These are phyloP conservation scores for Tachina lurida DNA, from an alignment of 2,888 invertebrate genomes.

Conservation along the genomic window DNA sequence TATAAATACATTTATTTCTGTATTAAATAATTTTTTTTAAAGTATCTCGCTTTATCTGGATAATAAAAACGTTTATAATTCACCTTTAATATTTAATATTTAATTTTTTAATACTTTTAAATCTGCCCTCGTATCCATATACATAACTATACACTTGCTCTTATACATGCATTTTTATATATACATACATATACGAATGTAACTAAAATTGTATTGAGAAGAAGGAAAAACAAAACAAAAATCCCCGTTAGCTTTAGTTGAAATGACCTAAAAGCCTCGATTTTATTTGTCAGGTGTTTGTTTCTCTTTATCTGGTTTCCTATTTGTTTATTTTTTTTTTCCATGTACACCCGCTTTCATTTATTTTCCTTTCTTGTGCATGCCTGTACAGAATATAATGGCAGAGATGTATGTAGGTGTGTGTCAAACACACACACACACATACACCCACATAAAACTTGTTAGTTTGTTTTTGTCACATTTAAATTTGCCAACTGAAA, in stretches of 20 bases:
- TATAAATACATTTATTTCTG: too few species aligned
- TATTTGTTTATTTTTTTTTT: conserved; percentile 32
- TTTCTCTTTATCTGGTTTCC: conserved; percentile 60
- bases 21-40: too few species aligned
- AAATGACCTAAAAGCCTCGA: conserved; percentile 71
- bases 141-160: not conserved
- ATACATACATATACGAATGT: not conserved
- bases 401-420: not conserved
- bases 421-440: not conserved
- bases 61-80: too few species aligned
- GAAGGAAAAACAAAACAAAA: not conserved
- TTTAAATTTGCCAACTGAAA: conserved; percentile 47
- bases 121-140: not conserved
- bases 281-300: conserved; percentile 68
- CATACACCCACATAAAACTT: conserved; percentile 39
- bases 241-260: conserved; percentile 61
- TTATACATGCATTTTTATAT: not conserved
- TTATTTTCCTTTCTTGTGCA: conserved; percentile 10
- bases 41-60: too few species aligned
- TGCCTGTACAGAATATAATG: not conserved
- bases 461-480: conserved; percentile 51
- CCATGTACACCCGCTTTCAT: conserved; percentile 55
- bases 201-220: not conserved
- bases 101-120: not conserved
- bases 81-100: too few species aligned